Evolutionary conservation across 2,113 vertebrate genomes (phyloP), one percentile per base, ranked within the genome.

Genomic region (Orcinus orca): DNA sequence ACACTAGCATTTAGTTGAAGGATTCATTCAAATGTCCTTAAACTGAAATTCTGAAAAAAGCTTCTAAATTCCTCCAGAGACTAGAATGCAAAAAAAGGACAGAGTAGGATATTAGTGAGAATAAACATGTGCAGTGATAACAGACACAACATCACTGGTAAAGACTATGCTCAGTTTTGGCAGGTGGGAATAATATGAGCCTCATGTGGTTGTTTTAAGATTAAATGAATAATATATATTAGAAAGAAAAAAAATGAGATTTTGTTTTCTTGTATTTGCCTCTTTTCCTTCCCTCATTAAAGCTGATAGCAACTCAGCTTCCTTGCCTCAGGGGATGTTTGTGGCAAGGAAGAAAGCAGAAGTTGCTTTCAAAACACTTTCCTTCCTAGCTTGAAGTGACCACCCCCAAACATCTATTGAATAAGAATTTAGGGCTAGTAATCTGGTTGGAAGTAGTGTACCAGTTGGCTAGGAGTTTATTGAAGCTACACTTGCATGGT

Each of bases 361-460:
- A 97, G 95, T 96, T 95, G 77, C 92, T 98, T 97, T 97, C 93
- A 97, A 97, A 97, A 97, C 41, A 79, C 55, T 80, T 97, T 96
- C 90, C 84, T 96, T 94, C 81, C 95, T 94, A 68, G 5, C 53
- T 93, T 97, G 70, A 96, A 93, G 83, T 85, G 55, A 67, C 65
- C 58, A 47, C 58, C 65, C 63, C 68, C 29, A 67, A 85, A 90
- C 95, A 88, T 94, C 84, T 84, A 62, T 81, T 96, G 83, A 67
- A 82, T 85, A 71, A 97, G 50, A 84, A 2, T 67, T 93, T 31
- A 70, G 62, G 33, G 21, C 70, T 65, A 62, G 10, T 81, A 88
- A 65, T 84, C 25, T 92, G 63, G 29, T 53, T 97, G 80, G 38
- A 95, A 68, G 71, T 96, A 70, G 58, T 94, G 1, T 84, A 77